Conservation (phyloP, 2,797 vertebrate species). For the Rhabdophis nuchalis region DNA sequence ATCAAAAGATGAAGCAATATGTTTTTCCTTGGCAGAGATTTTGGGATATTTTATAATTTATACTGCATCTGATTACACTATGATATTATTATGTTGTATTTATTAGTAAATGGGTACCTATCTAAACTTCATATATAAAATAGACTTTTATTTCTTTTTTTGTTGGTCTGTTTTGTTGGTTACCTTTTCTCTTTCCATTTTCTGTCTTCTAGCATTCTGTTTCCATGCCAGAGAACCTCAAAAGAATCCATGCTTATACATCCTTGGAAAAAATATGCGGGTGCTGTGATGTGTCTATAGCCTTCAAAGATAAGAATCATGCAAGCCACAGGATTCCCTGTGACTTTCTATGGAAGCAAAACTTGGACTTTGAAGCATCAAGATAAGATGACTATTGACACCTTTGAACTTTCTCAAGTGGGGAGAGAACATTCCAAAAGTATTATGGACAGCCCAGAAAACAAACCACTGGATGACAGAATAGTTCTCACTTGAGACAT, state of each 20-base stretch:
- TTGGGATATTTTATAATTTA: neutral
- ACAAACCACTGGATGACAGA: neutral
- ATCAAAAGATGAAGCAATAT: neutral
- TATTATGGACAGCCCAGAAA: neutral
- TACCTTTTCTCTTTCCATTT: neutral
- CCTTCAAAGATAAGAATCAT: neutral
- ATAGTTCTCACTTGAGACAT: neutral
- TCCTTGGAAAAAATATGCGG: neutral
- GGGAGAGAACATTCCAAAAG: neutral
- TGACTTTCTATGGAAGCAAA: neutral
- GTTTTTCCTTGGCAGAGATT: neutral
- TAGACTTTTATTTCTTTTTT: neutral
- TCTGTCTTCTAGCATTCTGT: neutral
- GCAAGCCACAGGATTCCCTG: neutral
- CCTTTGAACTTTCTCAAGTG: neutral
- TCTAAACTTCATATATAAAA: neutral
- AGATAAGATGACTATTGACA: neutral
- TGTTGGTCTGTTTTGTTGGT: neutral
- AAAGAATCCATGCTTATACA: neutral
- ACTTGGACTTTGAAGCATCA: neutral
- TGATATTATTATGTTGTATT: neutral
- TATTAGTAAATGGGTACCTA: neutral
- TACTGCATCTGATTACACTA: neutral
- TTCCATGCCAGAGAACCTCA: neutral
- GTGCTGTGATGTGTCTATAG: neutral